Base-by-base conservation (phyloP, 2,888 invertebrate genomes). In the Pterostichus niger region DNA sequence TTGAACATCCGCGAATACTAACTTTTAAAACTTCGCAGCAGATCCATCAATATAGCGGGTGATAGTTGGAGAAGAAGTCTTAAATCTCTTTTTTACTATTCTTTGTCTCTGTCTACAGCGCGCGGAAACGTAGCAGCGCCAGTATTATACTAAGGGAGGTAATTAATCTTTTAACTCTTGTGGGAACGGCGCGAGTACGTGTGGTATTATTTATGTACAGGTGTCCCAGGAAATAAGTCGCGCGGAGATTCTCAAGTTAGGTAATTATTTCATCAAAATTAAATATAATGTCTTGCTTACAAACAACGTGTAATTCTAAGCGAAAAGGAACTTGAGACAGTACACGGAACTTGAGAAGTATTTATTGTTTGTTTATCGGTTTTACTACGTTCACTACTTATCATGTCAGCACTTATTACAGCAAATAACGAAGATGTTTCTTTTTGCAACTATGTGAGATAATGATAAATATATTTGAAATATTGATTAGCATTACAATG, bases 1-100 rank as follows among this genome's bases (percentile, higher is more conserved):
- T 82, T 82, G 81, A 82, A 82, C 78, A 78, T 56, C 77, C 61
- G 17, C 73, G 59, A 82, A 82, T 82, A 82, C 73, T 68, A 80
- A 80, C 80, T 80, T 80, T 80, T 80, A 49, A 80, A 80, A 80
- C 49, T 68, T 80, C 40, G 46, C 33, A 31, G 52, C 33, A 80
- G 31, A 80, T 80, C 80, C 80, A 80, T 80, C 80, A 80, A 80
- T 80, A 80, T 79, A 80, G 13, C 64, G 56, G 35, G 17, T 40
- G 40, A 56, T 56, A 56, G 56, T 56, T 44, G 77, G 33, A 24
- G 17, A 77, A 33, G 61, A 79, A 79, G 79, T 56, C 56, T 17
- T 56, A 79, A 79, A 79, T 79, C 59, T 61, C 59, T 79, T 79
- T 78, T 64, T 61, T 46, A 61, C 79, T 64, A 79, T 79, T 79